Evolutionary conservation across 2,113 vertebrate species (phyloP).

Genomic region (Clarias gariepinus): DNA sequence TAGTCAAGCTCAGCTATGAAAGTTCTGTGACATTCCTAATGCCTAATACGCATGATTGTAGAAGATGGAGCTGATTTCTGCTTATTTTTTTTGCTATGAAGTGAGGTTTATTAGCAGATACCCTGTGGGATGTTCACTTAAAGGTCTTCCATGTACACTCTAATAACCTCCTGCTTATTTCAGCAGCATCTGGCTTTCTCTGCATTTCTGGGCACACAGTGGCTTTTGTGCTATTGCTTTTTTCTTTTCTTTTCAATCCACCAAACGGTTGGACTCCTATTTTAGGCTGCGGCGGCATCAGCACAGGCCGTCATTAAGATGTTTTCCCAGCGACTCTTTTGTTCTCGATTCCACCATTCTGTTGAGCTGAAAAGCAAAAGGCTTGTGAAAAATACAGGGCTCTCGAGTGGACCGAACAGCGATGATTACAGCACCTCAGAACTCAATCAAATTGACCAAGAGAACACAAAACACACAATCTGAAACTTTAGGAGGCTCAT

Average conservation of each 20-base stretch:
- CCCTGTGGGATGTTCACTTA: slow-evolving; percentile 1
- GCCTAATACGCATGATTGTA: not conserved
- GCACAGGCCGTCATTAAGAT: slow-evolving; percentile 67
- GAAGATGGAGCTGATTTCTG: slow-evolving; percentile 5
- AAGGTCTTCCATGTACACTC: not conserved
- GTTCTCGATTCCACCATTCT: slow-evolving; percentile 61
- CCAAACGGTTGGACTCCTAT: slow-evolving; percentile 56
- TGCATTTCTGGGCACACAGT: not conserved
- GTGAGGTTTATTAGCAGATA: slow-evolving; percentile 12
- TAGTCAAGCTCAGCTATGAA: not conserved
- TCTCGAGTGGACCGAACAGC: slow-evolving; percentile 26
- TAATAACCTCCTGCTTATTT: slow-evolving; percentile 26
- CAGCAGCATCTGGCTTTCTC: not conserved
- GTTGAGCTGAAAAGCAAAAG: slow-evolving; percentile 45
- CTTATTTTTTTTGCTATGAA: not conserved
- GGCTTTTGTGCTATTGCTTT: slow-evolving; percentile 7
- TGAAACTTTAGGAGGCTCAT: not conserved
- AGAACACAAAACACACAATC: slow-evolving; percentile 40
- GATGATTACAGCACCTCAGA: slow-evolving; percentile 47
- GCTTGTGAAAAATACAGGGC: slow-evolving; percentile 44
- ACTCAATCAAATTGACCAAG: slow-evolving; percentile 46
- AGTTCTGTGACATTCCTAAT: not conserved
- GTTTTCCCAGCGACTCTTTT: slow-evolving; percentile 56
- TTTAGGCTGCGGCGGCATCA: slow-evolving; percentile 62
- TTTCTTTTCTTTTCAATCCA: slow-evolving; percentile 17